These are phyloP conservation scores for Cryptophagus acutangulus DNA, from an alignment of 2,888 invertebrate genomes.

Conservation along the genomic window DNA sequence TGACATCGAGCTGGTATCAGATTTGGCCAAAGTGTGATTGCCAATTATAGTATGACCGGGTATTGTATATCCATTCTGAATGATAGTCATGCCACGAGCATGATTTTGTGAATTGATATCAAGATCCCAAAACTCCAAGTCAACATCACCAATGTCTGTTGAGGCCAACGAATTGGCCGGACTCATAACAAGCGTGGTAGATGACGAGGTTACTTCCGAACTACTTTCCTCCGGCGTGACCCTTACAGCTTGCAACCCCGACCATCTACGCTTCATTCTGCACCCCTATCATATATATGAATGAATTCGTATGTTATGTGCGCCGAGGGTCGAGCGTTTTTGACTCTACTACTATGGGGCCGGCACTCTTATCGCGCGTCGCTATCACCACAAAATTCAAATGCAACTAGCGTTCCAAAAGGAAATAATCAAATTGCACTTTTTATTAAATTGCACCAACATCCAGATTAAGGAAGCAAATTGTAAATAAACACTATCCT, in stretches of 20 bases:
- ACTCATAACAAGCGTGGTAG: constrained; percentile 62
- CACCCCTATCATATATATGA: too few species aligned
- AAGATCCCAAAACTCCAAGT: constrained; percentile 77
- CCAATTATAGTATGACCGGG: constrained; percentile 43
- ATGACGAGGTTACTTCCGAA: constrained; percentile 73
- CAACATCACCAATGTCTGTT: constrained; percentile 70
- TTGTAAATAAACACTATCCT: too few species aligned
- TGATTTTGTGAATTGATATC: constrained; percentile 53
- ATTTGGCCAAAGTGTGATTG: constrained; percentile 42
- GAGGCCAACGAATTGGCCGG: constrained; percentile 70
- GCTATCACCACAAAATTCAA: constrained; percentile 19
- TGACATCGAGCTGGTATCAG: constrained; percentile 50
- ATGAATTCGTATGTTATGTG: too few species aligned
- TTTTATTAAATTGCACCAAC: neutral
- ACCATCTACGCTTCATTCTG: constrained; percentile 76
- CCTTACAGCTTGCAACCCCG: constrained; percentile 61
- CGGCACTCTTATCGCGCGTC: constrained; percentile 19
- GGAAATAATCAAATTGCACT: too few species aligned
- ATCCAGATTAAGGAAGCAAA: too few species aligned
- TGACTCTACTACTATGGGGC: too few species aligned
- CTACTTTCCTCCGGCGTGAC: constrained; percentile 68
- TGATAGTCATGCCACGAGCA: constrained; percentile 36
- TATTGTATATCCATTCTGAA: constrained; percentile 43
- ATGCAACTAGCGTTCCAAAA: constrained; percentile 10
- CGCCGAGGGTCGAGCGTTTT: too few species aligned